A percentile compares a stretch with the other conserved stretches of the same genome.
Evolutionary conservation across 2,888 invertebrate genomes (phyloP).

Genomic region (Caenorhabditis afra): DNA sequence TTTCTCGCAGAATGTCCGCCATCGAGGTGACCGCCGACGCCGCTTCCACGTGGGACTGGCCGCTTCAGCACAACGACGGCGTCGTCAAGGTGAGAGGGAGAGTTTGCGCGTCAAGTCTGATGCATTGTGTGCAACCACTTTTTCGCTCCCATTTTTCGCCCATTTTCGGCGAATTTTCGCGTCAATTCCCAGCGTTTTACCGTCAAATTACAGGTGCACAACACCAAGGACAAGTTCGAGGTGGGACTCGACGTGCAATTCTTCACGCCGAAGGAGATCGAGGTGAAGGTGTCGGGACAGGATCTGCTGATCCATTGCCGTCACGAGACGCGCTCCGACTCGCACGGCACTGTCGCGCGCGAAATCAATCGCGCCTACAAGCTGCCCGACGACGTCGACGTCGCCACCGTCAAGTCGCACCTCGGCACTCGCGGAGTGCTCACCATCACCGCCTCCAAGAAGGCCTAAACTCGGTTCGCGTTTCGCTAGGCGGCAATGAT

Average conservation of each 20-base stretch:
- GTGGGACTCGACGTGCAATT: slow-evolving; percentile 74
- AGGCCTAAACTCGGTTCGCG: slow-evolving; percentile 41
- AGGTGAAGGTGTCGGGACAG: slow-evolving; percentile 79
- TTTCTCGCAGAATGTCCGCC: slow-evolving; percentile 63
- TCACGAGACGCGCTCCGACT: slow-evolving; percentile 76
- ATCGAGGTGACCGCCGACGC: slow-evolving; percentile 72
- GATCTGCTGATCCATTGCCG: slow-evolving; percentile 78
- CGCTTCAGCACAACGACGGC: slow-evolving; percentile 74
- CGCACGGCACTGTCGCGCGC: slow-evolving; percentile 75
- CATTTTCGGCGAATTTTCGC: too few species aligned
- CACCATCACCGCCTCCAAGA: slow-evolving; percentile 78
- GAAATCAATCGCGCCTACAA: slow-evolving; percentile 77
- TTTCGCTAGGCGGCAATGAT: neutral
- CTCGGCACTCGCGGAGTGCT: slow-evolving; percentile 77
- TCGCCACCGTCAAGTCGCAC: slow-evolving; percentile 76
- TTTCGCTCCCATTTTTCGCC: too few species aligned
- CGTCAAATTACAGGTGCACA: slow-evolving; percentile 64
- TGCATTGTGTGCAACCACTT: too few species aligned
- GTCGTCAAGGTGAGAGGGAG: slow-evolving; percentile 76
- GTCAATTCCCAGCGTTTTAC: neutral
- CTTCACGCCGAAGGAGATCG: slow-evolving; percentile 75
- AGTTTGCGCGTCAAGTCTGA: too few species aligned
- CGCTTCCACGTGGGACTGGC: slow-evolving; percentile 75
- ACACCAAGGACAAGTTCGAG: slow-evolving; percentile 75
- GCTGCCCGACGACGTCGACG: slow-evolving; percentile 78